Base-by-base conservation (phyloP, 1,140 invertebrate species). In the Drosophila arawakana region DNA sequence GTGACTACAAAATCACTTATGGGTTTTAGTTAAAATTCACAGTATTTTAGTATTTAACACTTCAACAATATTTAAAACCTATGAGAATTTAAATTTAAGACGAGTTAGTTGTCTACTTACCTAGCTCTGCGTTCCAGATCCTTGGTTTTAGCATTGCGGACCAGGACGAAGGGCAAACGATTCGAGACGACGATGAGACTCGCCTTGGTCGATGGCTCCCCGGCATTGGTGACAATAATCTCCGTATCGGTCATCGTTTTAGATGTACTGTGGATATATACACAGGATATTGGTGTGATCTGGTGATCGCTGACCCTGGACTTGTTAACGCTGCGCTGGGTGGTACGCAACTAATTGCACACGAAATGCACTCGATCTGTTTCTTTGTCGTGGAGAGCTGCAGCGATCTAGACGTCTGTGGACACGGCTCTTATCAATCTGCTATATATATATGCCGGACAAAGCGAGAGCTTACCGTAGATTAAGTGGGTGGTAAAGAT, bases 111-210 rank as follows among this genome's bases (percentile, higher is more conserved):
- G 30, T 47, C 39, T 37, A 93, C 93, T 94, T 93, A 97, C 97
- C 97, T 97, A 80, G 96, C 95, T 91, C 96, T 96, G 63, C 97
- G 94, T 73, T 95, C 95, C 81, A 97, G 94, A 73, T 95, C 94
- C 47, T 95, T 95, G 57, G 95, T 95, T 75, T 93, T 93, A 46
- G 95, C 93, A 93, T 97, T 95, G 83, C 95, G 94, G 85, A 95
- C 95, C 37, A 98, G 93, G 73, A 97, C 96, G 93, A 98, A 98
- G 7, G 97, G 97, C 83, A 98, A 93, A 79, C 97, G 94, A 94
- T 98, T 98, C 74, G 97, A 97, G 54, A 98, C 96, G 67, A 98
- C 97, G 83, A 98, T 97, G 94, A 98, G 95, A 81, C 95, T 96
- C 80, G 95, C 95, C 91, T 94, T 94, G 13, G 83, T 81, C 8